Conservation (phyloP, 2,113 vertebrate genomes). For the Oreamnos americanus region DNA sequence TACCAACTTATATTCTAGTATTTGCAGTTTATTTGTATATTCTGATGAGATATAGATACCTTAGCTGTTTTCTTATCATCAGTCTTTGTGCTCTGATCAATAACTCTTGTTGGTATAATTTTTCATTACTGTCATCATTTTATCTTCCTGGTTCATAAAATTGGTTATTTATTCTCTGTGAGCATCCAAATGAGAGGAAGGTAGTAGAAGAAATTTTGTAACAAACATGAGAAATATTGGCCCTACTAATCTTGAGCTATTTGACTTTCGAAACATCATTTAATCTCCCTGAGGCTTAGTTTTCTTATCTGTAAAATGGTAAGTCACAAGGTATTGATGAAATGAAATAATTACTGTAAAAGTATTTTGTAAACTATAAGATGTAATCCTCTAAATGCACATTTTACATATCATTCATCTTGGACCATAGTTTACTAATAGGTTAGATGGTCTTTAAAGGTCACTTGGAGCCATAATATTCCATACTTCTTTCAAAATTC, state of each 20-base stretch:
- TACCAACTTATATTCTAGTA: not conserved
- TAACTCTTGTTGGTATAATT: not conserved
- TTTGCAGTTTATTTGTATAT: not conserved
- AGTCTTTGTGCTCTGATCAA: not conserved
- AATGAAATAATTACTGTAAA: not conserved
- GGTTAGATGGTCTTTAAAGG: conserved; percentile 9
- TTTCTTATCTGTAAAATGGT: conserved; percentile 35
- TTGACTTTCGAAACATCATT: not conserved
- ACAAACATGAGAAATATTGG: not conserved
- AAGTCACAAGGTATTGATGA: not conserved
- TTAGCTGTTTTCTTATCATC: not conserved
- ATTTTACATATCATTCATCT: not conserved
- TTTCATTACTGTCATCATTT: not conserved
- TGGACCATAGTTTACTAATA: not conserved
- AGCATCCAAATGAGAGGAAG: not conserved
- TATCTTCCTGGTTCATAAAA: conserved; percentile 16
- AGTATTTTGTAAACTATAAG: conserved; percentile 4
- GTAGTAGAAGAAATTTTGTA: not conserved
- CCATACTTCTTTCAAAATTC: not conserved
- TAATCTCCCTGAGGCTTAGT: not conserved
- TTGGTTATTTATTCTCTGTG: not conserved
- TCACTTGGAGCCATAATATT: not conserved
- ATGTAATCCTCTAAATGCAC: not conserved
- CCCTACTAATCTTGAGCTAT: not conserved
- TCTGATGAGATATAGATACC: not conserved